phyloP scores from a whole-genome alignment of 2,113 vertebrate genomes.

The Geococcyx californianus region DNA sequence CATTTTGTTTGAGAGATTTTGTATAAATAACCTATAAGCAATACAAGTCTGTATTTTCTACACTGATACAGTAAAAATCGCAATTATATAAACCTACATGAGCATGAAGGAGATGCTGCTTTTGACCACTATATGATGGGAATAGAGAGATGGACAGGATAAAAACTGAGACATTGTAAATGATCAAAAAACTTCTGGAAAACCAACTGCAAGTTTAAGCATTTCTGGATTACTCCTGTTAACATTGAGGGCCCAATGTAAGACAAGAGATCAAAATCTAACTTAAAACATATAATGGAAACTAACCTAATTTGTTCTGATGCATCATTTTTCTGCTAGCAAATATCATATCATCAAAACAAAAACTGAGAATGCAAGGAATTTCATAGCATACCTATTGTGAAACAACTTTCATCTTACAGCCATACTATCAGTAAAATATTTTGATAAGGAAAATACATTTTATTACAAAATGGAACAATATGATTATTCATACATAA shows the following conservation, averaged over 20 bases:
- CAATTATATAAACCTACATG: neutral
- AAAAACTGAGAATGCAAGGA: neutral
- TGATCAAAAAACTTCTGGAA: neutral
- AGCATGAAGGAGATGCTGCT: neutral
- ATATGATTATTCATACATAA: neutral
- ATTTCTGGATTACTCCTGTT: neutral
- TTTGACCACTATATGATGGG: neutral
- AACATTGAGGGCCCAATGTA: neutral
- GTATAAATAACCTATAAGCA: neutral
- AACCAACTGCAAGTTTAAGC: conserved; percentile 35
- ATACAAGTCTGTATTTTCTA: neutral
- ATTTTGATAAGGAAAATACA: neutral
- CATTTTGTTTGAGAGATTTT: neutral
- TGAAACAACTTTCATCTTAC: neutral
- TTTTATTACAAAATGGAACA: neutral
- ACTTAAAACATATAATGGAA: neutral
- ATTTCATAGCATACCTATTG: neutral
- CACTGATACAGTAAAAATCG: neutral
- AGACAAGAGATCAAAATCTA: neutral
- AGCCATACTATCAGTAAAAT: neutral
- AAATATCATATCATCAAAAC: neutral
- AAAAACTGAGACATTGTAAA: neutral
- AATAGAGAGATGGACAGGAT: neutral
- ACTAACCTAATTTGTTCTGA: neutral
- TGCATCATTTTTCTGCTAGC: neutral